phyloP scores from a whole-genome alignment of 2,888 invertebrate species.

The Anagyrus pseudococci region DNA sequence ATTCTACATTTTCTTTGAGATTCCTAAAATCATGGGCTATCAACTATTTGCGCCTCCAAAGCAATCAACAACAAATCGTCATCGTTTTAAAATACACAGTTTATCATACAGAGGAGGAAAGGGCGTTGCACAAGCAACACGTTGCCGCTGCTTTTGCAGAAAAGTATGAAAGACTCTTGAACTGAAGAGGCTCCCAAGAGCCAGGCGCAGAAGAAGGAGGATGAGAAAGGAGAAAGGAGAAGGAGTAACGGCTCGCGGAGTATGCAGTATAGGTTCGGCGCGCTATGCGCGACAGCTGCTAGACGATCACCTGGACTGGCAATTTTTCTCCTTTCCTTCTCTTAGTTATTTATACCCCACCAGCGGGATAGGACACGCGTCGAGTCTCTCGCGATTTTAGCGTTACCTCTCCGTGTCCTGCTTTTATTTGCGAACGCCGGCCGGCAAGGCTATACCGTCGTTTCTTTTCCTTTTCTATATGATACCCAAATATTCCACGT shows the following conservation, averaged over 20 bases:
- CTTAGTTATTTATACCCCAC: constrained; percentile 31
- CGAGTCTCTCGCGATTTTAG: not conserved
- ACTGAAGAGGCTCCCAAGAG: not conserved
- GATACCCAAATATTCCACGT: too few relatives aligned
- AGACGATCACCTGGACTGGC: constrained; percentile 46
- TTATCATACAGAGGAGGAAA: constrained; percentile 22
- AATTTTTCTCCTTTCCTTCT: constrained; percentile 16
- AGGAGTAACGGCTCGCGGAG: constrained; percentile 52
- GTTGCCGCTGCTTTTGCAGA: too few relatives aligned
- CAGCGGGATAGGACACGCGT: not conserved
- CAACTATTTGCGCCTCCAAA: too few relatives aligned
- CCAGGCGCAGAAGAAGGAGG: not conserved
- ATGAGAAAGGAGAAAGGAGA: not conserved
- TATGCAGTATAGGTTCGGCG: constrained; percentile 41
- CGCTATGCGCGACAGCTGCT: constrained; percentile 51
- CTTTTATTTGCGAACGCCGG: too few relatives aligned
- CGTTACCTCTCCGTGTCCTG: too few relatives aligned
- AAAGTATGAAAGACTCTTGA: not conserved
- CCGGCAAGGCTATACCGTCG: too few relatives aligned
- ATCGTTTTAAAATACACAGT: too few relatives aligned
- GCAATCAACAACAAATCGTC: too few relatives aligned
- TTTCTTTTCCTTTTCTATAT: too few relatives aligned
- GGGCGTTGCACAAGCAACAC: too few relatives aligned
- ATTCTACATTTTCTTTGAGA: too few relatives aligned
- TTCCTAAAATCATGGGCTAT: too few relatives aligned